phyloP scores from a whole-genome alignment of 2,888 invertebrate species.

The Serripes groenlandicus region DNA sequence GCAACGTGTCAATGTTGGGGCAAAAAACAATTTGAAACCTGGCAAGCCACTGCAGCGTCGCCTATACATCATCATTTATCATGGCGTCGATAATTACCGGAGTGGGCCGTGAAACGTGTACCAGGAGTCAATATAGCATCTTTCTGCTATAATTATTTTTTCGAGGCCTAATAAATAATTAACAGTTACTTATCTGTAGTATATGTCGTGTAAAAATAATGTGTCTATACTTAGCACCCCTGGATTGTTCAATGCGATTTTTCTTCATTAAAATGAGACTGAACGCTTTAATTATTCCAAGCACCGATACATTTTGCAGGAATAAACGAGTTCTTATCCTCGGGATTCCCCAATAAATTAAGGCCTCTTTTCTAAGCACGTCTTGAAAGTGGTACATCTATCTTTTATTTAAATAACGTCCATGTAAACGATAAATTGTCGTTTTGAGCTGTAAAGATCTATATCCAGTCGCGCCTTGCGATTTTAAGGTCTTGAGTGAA shows the following conservation, averaged over 20 bases:
- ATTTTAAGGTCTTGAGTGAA: too few species aligned
- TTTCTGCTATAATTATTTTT: not conserved
- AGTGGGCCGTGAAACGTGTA: not conserved
- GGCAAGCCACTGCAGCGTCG: not conserved
- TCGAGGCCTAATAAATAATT: slow-evolving; percentile 4
- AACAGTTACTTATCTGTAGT: slow-evolving; percentile 8
- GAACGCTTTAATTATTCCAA: slow-evolving; percentile 16
- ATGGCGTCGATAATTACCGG: not conserved
- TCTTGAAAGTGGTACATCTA: too few species aligned
- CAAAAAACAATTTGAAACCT: too few species aligned
- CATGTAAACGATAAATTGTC: too few species aligned
- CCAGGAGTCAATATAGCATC: not conserved
- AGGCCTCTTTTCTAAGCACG: too few species aligned
- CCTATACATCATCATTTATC: not conserved
- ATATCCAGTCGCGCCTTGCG: too few species aligned
- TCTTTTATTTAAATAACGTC: too few species aligned
- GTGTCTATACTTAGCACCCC: slow-evolving; percentile 9
- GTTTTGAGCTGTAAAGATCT: too few species aligned
- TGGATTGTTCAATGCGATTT: slow-evolving; percentile 1
- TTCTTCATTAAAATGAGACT: slow-evolving; percentile 9
- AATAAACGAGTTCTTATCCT: too few species aligned
- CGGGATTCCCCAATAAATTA: too few species aligned
- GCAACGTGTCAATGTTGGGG: not conserved
- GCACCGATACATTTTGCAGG: too few species aligned
- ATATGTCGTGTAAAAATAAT: not conserved